Conservation (phyloP, 2,888 invertebrate species). For the Amphipoea lucens region DNA sequence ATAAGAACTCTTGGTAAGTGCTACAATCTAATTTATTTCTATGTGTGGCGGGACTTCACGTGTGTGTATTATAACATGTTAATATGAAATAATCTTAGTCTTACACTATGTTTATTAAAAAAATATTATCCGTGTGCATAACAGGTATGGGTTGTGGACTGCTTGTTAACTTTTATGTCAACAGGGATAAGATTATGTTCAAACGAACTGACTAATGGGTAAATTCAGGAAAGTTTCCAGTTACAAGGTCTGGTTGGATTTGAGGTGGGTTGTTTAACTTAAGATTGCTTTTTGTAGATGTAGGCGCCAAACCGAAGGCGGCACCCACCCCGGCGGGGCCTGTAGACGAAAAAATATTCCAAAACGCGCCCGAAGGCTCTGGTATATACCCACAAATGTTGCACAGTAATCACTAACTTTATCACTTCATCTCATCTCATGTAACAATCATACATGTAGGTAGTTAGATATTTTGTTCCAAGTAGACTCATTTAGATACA, state of each 20-base stretch:
- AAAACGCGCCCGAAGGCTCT: slow-evolving; percentile 92
- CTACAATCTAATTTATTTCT: neutral
- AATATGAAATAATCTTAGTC: neutral
- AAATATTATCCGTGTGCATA: slow-evolving; percentile 14
- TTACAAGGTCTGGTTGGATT: slow-evolving; percentile 43
- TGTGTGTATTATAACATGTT: slow-evolving; percentile 30
- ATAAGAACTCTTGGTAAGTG: slow-evolving; percentile 96
- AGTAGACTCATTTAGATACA: slow-evolving; percentile 7
- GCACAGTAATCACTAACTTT: slow-evolving; percentile 63
- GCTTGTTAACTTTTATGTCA: slow-evolving; percentile 51
- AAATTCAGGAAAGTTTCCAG: slow-evolving; percentile 24
- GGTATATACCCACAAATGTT: slow-evolving; percentile 87
- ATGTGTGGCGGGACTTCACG: slow-evolving; percentile 45
- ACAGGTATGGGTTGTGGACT: slow-evolving; percentile 38
- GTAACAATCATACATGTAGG: neutral
- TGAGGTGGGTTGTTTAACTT: slow-evolving; percentile 74
- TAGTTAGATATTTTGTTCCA: slow-evolving; percentile 8
- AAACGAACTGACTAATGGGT: slow-evolving; percentile 17
- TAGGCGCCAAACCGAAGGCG: slow-evolving; percentile 90
- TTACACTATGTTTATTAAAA: neutral
- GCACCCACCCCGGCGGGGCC: slow-evolving; percentile 91
- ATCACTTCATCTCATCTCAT: slow-evolving; percentile 26
- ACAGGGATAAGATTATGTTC: slow-evolving; percentile 17
- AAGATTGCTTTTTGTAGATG: slow-evolving; percentile 90
- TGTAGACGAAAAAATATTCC: slow-evolving; percentile 91